Evolutionary conservation across 2,888 invertebrate genomes (phyloP), one percentile per base, ranked within the genome.

Genomic region (Pachymerium ferrugineum): DNA sequence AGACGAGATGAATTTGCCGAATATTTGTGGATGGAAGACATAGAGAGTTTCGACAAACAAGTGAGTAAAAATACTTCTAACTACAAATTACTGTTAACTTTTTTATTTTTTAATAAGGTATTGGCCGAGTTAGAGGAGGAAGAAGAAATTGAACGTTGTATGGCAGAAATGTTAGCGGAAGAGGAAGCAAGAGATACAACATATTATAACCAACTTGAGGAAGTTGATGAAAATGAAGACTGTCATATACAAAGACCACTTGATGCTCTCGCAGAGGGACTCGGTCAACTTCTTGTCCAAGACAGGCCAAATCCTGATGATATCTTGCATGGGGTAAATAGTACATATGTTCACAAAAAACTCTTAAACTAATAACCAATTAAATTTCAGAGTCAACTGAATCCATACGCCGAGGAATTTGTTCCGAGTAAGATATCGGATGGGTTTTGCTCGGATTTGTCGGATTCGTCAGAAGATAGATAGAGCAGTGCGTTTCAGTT

Each of bases 11-110:
- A 94, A 83, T 94, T 94, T 82, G 90, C 92, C 0, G 94, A 94
- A 80, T 94, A 93, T 81, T 87, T 94, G 86, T 94, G 94, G 95
- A 94, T 94, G 94, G 94, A 94, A 81, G 90, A 93, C 79, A 91
- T 94, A 80, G 94, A 95, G 80, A 94, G 94, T 80, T 94, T 94
- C 81, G 94, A 95, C 80, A 91, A 92, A 83, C 90, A 92, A 87
- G 94, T 92, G 82, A 3, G 10, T 12, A n/a, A 38, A 71, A 25
- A 25, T 16, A 1, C 10, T 3, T 47, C 22, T 54, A n/a, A n/a
- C n/a, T 16, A 47, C 6, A 47, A 47, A 47, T 47, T 6, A 3
- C 6, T 47, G n/a, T n/a, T n/a, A n/a, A n/a, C 19, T 47, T 1
- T 54, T 2, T 38, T 5, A 38, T 12, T 54, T 19, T 22, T 10